These are phyloP conservation scores for Dromiciops gliroides DNA, from an alignment of 2,113 vertebrate genomes.

Conservation along the genomic window DNA sequence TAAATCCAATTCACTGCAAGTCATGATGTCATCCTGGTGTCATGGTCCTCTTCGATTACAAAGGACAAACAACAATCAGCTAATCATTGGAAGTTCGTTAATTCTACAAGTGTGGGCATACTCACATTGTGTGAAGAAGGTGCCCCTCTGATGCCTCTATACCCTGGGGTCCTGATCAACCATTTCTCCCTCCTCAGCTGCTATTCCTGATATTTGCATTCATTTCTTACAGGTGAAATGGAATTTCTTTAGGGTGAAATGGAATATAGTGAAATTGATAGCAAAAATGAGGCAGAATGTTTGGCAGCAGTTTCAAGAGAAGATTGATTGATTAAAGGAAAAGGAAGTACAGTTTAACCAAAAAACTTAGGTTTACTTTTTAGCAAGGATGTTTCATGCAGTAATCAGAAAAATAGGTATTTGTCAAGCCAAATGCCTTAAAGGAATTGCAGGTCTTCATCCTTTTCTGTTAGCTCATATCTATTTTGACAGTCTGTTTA, in stretches of 20 bases:
- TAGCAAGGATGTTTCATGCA: constrained; percentile 37
- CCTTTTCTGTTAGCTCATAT: constrained; percentile 70
- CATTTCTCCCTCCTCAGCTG: background rate
- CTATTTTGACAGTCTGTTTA: constrained; percentile 78
- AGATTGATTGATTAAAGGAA: background rate
- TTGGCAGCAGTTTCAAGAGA: background rate
- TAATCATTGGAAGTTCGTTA: background rate
- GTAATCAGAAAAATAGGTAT: constrained; percentile 15
- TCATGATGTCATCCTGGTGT: too few species aligned
- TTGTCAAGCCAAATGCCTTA: constrained; percentile 47
- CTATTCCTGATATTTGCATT: background rate
- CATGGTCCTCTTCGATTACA: too few species aligned
- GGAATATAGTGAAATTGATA: background rate
- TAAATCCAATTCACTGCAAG: too few species aligned
- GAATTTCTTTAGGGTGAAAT: background rate
- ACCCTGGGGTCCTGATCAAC: background rate
- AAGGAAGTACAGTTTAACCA: background rate
- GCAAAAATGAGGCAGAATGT: background rate
- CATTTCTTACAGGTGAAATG: background rate
- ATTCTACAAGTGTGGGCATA: background rate
- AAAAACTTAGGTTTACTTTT: constrained; percentile 24
- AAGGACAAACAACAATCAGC: too few species aligned
- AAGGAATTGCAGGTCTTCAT: constrained; percentile 65
- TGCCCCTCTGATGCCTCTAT: background rate
- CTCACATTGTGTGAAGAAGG: background rate